phyloP scores from a whole-genome alignment of 2,113 vertebrate species.

The Sinosuthora webbiana region DNA sequence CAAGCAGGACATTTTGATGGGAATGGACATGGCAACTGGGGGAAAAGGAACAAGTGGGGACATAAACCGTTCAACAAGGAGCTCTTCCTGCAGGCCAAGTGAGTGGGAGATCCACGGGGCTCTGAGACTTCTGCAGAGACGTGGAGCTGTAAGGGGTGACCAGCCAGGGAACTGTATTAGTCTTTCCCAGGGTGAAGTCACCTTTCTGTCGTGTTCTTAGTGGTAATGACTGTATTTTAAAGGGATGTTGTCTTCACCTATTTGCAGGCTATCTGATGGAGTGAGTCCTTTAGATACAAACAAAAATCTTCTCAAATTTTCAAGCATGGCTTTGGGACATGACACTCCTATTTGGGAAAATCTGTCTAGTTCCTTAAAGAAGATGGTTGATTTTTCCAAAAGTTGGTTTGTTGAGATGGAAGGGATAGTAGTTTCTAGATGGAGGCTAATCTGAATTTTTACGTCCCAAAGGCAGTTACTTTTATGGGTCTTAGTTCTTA shows the following conservation, averaged over 20 bases:
- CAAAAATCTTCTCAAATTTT: neutral
- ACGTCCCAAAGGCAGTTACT: neutral
- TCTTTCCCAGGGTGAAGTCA: neutral
- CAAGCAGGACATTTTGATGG: conserved; percentile 83
- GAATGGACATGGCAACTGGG: conserved; percentile 84
- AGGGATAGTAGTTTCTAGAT: neutral
- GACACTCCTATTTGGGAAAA: neutral
- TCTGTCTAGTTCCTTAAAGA: neutral
- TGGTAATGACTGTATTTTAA: neutral
- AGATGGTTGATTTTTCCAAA: neutral
- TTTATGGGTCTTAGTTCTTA: neutral
- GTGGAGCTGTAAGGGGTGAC: neutral
- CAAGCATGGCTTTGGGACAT: neutral
- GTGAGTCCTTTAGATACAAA: neutral
- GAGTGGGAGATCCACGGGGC: conserved; percentile 59
- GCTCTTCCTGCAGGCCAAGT: conserved; percentile 98
- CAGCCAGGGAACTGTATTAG: neutral
- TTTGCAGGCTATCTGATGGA: neutral
- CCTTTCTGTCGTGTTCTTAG: neutral
- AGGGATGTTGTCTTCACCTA: neutral
- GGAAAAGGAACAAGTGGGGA: conserved; percentile 96
- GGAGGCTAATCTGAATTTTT: neutral
- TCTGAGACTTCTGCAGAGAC: neutral
- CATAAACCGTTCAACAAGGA: conserved; percentile 99
- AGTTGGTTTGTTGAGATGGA: neutral